Evolutionary conservation across 1,140 invertebrate species (phyloP).

Genomic region (Euura saliciscinereae): DNA sequence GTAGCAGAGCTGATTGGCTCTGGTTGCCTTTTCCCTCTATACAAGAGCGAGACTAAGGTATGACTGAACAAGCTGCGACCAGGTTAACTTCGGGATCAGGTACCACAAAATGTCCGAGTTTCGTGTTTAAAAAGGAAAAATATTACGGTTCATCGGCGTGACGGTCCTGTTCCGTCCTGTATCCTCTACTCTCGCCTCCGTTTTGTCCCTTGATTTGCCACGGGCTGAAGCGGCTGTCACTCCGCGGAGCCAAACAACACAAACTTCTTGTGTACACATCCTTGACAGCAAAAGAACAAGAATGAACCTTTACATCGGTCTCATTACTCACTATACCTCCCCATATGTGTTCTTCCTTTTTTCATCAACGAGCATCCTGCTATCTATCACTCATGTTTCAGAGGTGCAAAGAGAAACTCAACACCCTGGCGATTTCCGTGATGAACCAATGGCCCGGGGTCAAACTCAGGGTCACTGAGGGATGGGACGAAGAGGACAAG

Average conservation of each 20-base stretch:
- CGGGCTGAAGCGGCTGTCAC: conserved; percentile 34
- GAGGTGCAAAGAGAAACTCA: conserved; percentile 95
- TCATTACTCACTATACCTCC: neutral
- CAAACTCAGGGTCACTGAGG: conserved; percentile 89
- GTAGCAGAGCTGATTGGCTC: conserved; percentile 1
- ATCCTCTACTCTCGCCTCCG: neutral
- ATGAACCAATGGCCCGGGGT: conserved; percentile 98
- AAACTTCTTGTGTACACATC: conserved; percentile 35
- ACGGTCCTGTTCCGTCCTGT: conserved; percentile 2
- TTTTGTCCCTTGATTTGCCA: conserved; percentile 45
- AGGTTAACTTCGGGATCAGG: neutral
- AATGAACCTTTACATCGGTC: conserved; percentile 2
- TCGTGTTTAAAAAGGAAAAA: neutral
- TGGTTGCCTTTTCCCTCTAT: neutral
- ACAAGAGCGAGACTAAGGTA: neutral
- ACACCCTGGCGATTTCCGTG: conserved; percentile 92
- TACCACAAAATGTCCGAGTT: neutral
- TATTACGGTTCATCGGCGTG: neutral
- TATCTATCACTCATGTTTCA: conserved; percentile 60
- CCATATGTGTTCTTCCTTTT: neutral
- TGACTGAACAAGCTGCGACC: neutral
- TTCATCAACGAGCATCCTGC: conserved; percentile 11
- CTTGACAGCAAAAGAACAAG: conserved; percentile 9
- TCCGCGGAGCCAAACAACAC: conserved; percentile 38
- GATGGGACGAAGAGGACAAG: conserved; percentile 89